These are phyloP conservation scores for Azorinus chamasolen DNA, from an alignment of 2,888 invertebrate species.

Conservation along the genomic window DNA sequence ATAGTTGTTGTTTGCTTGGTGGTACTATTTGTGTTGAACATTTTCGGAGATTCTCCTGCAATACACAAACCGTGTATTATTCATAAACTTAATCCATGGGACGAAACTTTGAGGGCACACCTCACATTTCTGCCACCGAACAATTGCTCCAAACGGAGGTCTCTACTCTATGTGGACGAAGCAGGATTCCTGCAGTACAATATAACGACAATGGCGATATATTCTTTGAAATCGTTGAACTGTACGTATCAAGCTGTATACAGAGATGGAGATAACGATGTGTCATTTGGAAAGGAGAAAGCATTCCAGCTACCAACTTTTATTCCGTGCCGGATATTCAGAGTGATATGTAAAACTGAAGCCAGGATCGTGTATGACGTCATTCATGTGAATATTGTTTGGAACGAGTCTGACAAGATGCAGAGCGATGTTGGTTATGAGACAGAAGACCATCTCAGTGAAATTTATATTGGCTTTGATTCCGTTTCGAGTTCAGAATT, in stretches of 20 bases:
- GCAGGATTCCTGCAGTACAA: constrained; percentile 32
- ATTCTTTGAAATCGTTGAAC: constrained; percentile 41
- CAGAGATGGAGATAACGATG: constrained; percentile 33
- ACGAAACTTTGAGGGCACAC: constrained; percentile 17
- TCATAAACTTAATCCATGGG: constrained; percentile 47
- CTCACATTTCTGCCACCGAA: neutral
- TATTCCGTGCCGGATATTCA: constrained; percentile 25
- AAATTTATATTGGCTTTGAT: constrained; percentile 47
- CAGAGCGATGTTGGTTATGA: constrained; percentile 31
- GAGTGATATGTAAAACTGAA: constrained; percentile 29
- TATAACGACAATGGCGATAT: constrained; percentile 13
- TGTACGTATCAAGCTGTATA: constrained; percentile 41
- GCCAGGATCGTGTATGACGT: constrained; percentile 41
- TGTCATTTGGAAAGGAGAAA: constrained; percentile 3
- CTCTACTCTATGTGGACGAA: constrained; percentile 37
- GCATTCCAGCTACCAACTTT: constrained; percentile 40
- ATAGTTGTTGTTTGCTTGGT: no score
- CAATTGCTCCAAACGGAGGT: constrained; percentile 12
- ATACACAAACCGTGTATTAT: constrained; percentile 27
- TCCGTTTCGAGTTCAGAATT: constrained; percentile 50
- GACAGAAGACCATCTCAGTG: constrained; percentile 35
- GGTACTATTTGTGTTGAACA: no score
- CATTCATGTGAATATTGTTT: constrained; percentile 42
- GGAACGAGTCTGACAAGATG: constrained; percentile 15
- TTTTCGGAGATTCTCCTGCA: no score